Base-by-base conservation (phyloP, 2,797 vertebrate species). In the Myripristis murdjan region DNA sequence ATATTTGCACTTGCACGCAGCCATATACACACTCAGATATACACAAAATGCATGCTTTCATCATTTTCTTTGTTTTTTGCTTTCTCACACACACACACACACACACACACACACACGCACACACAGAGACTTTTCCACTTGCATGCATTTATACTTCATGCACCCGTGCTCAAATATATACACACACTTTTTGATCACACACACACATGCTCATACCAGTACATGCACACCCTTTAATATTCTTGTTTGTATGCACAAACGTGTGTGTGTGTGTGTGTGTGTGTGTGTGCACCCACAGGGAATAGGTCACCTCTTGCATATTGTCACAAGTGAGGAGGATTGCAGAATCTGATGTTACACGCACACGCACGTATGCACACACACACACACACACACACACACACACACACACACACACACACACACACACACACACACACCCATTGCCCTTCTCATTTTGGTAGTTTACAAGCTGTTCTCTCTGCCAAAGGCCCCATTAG, bases 401-500 rank as follows among this genome's bases (percentile, higher is more conserved):
- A 35, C 31, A 39, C 20, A 14, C 18, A 23, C 11, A 41, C 18
- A 57, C 35, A 41, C n/a, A 23, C 18, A 39, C 10, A 23, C 4
- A 1, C 18, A 4, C 18, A 1, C 35, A n/a, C 3, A 22, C 4
- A 15, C 6, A 39, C 4, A 35, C 26, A 4, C 43, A 1, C 3
- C 8, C 41, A 1, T 6, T 6, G 9, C 5, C 26, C 11, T 20
- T 43, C 63, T 37, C n/a, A n/a, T n/a, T n/a, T n/a, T n/a, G n/a
- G 33, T 55, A 56, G 16, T 33, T 63, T 79, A 77, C 62, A 70
- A 58, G 60, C 72, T 73, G 48, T 33, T 66, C 10, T 53, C 18
- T 24, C 39, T 75, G 69, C 70, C 64, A 75, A 26, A 57, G 74
- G 57, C 59, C 72, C 73, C 70, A 88, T 84, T 89, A 89, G 75